Evolutionary conservation across 2,888 invertebrate species (phyloP).

Genomic region (Oscheius sp.): DNA sequence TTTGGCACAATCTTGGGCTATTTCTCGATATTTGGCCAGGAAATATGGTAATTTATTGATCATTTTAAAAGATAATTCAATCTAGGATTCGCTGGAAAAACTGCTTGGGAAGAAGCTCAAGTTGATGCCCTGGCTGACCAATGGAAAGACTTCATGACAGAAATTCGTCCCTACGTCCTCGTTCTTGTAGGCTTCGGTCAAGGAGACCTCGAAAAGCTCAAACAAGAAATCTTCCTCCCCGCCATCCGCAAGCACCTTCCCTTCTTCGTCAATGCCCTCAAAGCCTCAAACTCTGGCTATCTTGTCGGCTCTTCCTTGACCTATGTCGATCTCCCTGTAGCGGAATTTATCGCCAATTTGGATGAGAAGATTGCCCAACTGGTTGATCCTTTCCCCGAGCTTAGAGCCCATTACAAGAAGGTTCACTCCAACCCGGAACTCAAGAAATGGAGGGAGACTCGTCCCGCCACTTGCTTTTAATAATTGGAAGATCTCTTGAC

Average conservation of each 20-base stretch:
- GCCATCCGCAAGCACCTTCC: slow-evolving; percentile 54
- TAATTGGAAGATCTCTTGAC: too few relatives aligned
- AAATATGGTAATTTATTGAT: slow-evolving; percentile 30
- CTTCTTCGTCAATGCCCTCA: slow-evolving; percentile 46
- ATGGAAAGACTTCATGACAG: slow-evolving; percentile 49
- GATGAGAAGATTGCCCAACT: slow-evolving; percentile 42
- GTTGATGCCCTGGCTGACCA: slow-evolving; percentile 56
- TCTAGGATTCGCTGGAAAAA: slow-evolving; percentile 52
- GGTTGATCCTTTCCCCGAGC: slow-evolving; percentile 50
- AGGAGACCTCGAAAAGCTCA: slow-evolving; percentile 1
- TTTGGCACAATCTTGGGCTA: slow-evolving; percentile 50
- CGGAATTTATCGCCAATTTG: slow-evolving; percentile 49
- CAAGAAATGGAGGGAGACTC: slow-evolving; percentile 54
- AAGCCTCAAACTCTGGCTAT: slow-evolving; percentile 50
- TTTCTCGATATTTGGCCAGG: slow-evolving; percentile 48
- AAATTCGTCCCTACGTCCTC: slow-evolving; percentile 24
- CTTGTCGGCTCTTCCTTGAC: slow-evolving; percentile 51
- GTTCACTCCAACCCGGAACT: slow-evolving; percentile 54
- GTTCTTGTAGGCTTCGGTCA: background rate
- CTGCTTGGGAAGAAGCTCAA: slow-evolving; percentile 43
- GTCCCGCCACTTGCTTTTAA: slow-evolving; percentile 49
- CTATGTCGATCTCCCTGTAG: slow-evolving; percentile 59
- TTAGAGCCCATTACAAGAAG: slow-evolving; percentile 52
- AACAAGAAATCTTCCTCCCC: slow-evolving; percentile 49
- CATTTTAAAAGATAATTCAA: background rate